Evolutionary conservation across 2,797 vertebrate species (phyloP).

Genomic region (Xenentodon cancila): DNA sequence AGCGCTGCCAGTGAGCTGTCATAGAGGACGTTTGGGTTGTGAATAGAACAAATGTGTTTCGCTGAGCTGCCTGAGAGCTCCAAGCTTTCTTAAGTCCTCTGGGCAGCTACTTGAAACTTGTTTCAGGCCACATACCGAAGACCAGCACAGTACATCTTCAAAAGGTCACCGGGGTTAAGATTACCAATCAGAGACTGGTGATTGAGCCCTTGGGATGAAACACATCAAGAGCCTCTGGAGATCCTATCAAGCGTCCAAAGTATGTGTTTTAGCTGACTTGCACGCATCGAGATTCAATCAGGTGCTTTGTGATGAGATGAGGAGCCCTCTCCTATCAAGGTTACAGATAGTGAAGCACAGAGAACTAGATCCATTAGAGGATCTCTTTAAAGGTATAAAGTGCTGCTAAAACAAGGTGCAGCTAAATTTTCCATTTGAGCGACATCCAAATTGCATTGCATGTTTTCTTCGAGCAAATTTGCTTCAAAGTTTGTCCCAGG

Average conservation of each 20-base stretch:
- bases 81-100: neutral
- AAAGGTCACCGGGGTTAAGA: conserved; percentile 62
- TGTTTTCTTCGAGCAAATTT: conserved; percentile 42
- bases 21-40: too few species aligned
- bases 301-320: conserved; percentile 41
- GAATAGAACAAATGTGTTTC: too few species aligned
- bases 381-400: conserved; percentile 35
- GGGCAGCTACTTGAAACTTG: conserved; percentile 21
- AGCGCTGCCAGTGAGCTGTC: too few species aligned
- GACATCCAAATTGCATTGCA: conserved; percentile 38
- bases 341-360: conserved; percentile 22
- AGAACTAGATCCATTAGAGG: conserved; percentile 38
- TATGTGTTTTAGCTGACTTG: conserved; percentile 34
- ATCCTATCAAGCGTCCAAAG: conserved; percentile 61
- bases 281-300: conserved; percentile 55
- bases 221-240: conserved; percentile 43
- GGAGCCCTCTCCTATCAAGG: conserved; percentile 48
- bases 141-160: conserved; percentile 41
- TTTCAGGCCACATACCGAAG: conserved; percentile 25
- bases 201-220: conserved; percentile 63
- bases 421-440: conserved; percentile 32
- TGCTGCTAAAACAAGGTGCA: conserved; percentile 33
- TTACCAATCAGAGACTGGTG: conserved; percentile 68
- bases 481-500: conserved; percentile 52
- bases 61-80: too few species aligned